Conservation (phyloP, 2,888 invertebrate genomes). For the Harmothoe impar region DNA sequence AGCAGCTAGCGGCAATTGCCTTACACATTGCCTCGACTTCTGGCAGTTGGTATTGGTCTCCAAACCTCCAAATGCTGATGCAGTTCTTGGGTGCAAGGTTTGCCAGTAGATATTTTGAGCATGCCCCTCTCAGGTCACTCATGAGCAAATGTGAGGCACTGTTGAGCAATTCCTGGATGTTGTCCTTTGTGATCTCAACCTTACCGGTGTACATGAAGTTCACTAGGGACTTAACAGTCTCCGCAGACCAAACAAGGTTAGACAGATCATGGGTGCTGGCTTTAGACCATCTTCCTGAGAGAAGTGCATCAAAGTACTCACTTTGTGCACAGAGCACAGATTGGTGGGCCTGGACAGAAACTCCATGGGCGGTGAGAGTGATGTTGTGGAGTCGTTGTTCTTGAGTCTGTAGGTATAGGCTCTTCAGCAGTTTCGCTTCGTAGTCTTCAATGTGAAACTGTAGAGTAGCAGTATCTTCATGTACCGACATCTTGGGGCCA, state of each 20-base stretch:
- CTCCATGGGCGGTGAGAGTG: background rate
- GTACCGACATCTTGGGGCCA: constrained; percentile 27
- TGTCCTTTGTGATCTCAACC: constrained; percentile 43
- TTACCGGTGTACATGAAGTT: constrained; percentile 56
- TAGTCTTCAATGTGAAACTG: constrained; percentile 35
- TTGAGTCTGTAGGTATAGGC: constrained; percentile 10
- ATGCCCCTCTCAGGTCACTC: constrained; percentile 13
- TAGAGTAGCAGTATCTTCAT: constrained; percentile 42
- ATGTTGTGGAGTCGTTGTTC: background rate
- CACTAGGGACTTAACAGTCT: constrained; percentile 13
- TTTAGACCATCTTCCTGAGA: constrained; percentile 25
- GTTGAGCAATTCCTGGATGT: constrained; percentile 22
- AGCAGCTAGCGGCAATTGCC: constrained; percentile 32
- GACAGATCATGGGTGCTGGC: background rate
- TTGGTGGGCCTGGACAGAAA: background rate
- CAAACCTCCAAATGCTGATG: constrained; percentile 7
- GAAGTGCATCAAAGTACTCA: constrained; percentile 13
- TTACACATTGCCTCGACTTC: constrained; percentile 31
- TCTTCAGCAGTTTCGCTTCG: constrained; percentile 30
- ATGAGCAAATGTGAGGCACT: constrained; percentile 18
- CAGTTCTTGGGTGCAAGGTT: constrained; percentile 44
- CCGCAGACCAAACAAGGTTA: constrained; percentile 4
- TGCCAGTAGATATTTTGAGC: constrained; percentile 31
- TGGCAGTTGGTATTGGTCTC: background rate
- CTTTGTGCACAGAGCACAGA: constrained; percentile 35